Evolutionary conservation across 2,113 vertebrate genomes (phyloP).

Genomic region (Aspiorhynchus laticeps): DNA sequence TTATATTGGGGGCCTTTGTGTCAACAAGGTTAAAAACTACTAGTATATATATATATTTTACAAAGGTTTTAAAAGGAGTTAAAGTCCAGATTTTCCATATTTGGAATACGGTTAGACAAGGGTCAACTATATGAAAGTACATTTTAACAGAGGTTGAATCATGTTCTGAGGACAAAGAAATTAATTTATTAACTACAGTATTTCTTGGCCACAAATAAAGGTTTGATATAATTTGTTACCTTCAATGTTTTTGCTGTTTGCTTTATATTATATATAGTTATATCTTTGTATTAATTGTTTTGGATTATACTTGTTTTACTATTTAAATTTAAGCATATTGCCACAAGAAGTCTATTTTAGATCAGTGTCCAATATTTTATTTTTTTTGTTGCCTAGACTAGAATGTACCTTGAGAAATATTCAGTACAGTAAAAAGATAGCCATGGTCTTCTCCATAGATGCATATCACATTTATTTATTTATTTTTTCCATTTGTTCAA

Average conservation of each 20-base stretch:
- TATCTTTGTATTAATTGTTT: not conserved
- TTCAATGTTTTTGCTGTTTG: not conserved
- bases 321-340: not conserved
- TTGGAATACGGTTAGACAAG: not conserved
- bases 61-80: not conserved
- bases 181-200: not conserved
- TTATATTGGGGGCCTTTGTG: too few relatives aligned
- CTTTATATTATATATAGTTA: too few relatives aligned
- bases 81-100: not conserved
- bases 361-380: not conserved
- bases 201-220: not conserved
- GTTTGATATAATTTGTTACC: not conserved
- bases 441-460: not conserved
- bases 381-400: not conserved
- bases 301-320: not conserved
- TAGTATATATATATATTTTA: too few relatives aligned
- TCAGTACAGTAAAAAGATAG: not conserved
- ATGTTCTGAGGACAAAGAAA: not conserved
- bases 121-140: constrained; percentile 1
- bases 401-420: not conserved
- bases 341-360: not conserved
- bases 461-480: not conserved
- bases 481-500: constrained; percentile 41
- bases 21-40: too few relatives aligned
- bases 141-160: not conserved